Base-by-base conservation (phyloP, 2,113 vertebrate genomes). In the Bujurquina vittata region DNA sequence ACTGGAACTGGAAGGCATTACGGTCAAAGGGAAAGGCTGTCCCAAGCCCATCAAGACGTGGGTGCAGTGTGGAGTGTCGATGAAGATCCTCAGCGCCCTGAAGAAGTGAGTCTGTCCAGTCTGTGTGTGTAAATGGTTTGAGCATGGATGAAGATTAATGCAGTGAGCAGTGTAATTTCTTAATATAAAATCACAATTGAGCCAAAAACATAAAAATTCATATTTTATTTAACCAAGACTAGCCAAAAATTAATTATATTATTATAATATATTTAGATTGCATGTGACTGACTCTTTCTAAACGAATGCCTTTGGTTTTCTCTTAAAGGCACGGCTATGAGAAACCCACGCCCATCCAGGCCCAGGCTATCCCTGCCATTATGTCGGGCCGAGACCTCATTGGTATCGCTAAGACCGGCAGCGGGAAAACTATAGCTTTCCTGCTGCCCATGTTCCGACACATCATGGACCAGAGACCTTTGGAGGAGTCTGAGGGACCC, bases 31-130 rank as follows among this genome's bases (percentile, higher is more conserved):
- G 65, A 99, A 99, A 92, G 97, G 97, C 81, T 99, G 98, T 81
- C 98, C 98, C 20, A 99, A 99, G 89, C 98, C 98, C 77, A 98
- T 99, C 91, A 99, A 97, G 94, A 97, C 97, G 59, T 99, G 98
- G 98, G 98, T 99, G 55, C 98, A 99, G 90, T 99, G 98, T 93
- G 98, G 98, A 17, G 99, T 98, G 77, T 99, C 98, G 18, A 99
- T 99, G 98, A 99, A 99, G 95, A 99, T 99, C 89, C 93, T 99
- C 90, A 96, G 93, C 58, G 96, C 98, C 3, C 94, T 99, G 49
- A 99, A 99, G 93, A 99, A 96, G 98, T 99, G 93, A 97, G 97
- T 89, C 46, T 63, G 72, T 15, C 15, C 14, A 49, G 46, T 49
- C 14, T 17, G 1, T 43, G 43, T 46, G 43, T 46, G 98, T 99